Conservation (phyloP, 2,888 invertebrate species). For the Lycophotia porphyrea region DNA sequence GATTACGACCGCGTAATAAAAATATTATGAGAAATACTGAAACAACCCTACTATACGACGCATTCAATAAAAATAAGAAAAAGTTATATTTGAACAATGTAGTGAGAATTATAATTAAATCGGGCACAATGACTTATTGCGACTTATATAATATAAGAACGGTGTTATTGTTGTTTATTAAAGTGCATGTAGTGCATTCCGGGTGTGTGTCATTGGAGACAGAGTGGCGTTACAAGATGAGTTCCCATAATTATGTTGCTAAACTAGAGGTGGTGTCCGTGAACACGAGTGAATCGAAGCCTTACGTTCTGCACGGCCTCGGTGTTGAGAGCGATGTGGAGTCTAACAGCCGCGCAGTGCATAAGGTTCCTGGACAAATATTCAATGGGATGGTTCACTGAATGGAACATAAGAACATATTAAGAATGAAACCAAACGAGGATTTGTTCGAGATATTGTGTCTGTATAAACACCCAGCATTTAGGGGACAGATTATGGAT, state of each 20-base stretch:
- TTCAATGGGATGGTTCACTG: too few relatives aligned
- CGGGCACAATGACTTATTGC: constrained; percentile 27
- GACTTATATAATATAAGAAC: constrained; percentile 6
- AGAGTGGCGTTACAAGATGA: constrained; percentile 18
- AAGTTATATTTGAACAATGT: constrained; percentile 20
- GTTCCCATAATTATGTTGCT: constrained; percentile 33
- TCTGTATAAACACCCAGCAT: constrained; percentile 9
- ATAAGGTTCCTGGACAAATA: constrained; percentile 40
- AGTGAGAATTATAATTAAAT: not conserved
- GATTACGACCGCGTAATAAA: constrained; percentile 53
- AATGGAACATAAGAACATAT: constrained; percentile 32
- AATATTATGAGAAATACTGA: constrained; percentile 29
- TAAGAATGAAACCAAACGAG: constrained; percentile 14
- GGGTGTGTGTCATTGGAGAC: constrained; percentile 37
- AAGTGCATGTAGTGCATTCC: constrained; percentile 1
- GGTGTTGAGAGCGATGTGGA: constrained; percentile 33
- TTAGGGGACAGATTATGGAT: constrained; percentile 8
- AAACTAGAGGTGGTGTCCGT: constrained; percentile 11
- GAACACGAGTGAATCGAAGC: not conserved
- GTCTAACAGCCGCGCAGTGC: constrained; percentile 32
- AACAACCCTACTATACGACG: constrained; percentile 18
- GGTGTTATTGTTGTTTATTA: constrained; percentile 26
- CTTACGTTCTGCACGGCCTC: constrained; percentile 19
- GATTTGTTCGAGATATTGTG: constrained; percentile 8
- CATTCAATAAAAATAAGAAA: constrained; percentile 17